phyloP scores from a whole-genome alignment of 2,113 vertebrate genomes.

The Elephas maximus region DNA sequence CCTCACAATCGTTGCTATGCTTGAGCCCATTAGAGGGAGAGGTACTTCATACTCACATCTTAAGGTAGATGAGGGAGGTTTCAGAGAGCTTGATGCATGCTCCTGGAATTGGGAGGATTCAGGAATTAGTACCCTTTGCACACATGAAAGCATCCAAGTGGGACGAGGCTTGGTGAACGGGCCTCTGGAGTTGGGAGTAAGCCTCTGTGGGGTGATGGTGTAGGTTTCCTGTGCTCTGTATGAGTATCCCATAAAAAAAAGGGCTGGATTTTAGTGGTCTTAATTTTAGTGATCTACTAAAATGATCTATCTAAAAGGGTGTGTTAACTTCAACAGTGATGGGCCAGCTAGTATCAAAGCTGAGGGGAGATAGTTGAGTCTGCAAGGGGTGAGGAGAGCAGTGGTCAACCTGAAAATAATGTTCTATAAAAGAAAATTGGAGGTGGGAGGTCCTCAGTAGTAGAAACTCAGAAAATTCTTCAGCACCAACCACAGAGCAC shows the following conservation, averaged over 20 bases:
- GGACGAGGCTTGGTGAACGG: neutral
- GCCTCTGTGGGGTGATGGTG: neutral
- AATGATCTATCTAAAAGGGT: neutral
- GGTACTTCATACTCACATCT: neutral
- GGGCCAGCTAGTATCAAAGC: neutral
- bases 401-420: neutral
- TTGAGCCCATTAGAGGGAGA: neutral
- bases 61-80: neutral
- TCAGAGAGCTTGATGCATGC: neutral
- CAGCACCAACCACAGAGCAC: neutral
- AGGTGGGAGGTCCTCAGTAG: neutral
- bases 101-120: neutral
- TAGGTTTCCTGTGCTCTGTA: neutral
- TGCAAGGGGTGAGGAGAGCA: neutral
- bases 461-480: neutral
- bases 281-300: neutral
- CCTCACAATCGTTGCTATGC: no score
- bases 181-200: neutral
- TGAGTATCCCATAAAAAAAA: neutral
- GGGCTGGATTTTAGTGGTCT: neutral
- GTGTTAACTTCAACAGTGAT: neutral
- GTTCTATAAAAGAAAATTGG: neutral
- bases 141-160: neutral
- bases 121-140: neutral
- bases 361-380: neutral